These are phyloP conservation scores for Sinocyclocheilus grahami DNA, from an alignment of 2,113 vertebrate species.

Conservation along the genomic window DNA sequence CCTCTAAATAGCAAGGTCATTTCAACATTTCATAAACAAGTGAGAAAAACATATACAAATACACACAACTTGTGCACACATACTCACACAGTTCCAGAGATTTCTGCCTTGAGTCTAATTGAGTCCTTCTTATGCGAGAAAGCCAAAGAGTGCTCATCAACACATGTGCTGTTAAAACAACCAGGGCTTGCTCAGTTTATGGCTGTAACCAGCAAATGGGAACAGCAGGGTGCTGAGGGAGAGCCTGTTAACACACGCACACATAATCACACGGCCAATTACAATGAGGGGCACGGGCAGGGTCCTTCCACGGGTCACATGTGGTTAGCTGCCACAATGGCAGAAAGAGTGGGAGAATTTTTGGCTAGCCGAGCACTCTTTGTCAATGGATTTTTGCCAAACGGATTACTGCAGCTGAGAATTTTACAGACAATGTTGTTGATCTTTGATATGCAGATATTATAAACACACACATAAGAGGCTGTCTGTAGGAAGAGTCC, in stretches of 20 bases:
- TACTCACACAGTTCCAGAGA: constrained; percentile 20
- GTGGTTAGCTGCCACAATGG: constrained; percentile 23
- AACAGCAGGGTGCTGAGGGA: constrained; percentile 50
- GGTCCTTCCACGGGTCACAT: constrained; percentile 22
- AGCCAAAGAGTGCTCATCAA: constrained; percentile 48
- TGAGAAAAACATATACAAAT: background rate
- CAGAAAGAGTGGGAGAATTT: background rate
- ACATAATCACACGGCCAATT: constrained; percentile 32
- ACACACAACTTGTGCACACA: constrained; percentile 8
- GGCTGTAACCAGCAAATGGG: constrained; percentile 39
- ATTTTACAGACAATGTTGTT: constrained; percentile 33
- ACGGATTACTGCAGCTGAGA: constrained; percentile 20
- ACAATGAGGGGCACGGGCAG: constrained; percentile 5
- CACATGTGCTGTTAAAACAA: constrained; percentile 42
- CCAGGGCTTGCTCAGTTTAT: constrained; percentile 41
- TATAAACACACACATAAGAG: background rate
- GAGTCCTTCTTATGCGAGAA: constrained; percentile 39
- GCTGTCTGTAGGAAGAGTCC: constrained; percentile 6
- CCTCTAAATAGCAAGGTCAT: background rate
- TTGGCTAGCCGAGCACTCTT: constrained; percentile 5
- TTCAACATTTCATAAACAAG: constrained; percentile 8
- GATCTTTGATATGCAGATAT: constrained; percentile 33
- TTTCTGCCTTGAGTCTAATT: constrained; percentile 25
- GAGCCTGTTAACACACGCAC: constrained; percentile 32
- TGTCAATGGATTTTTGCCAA: constrained; percentile 16